These are phyloP conservation scores for Poecile atricapillus DNA, from an alignment of 2,113 vertebrate species.

Conservation along the genomic window DNA sequence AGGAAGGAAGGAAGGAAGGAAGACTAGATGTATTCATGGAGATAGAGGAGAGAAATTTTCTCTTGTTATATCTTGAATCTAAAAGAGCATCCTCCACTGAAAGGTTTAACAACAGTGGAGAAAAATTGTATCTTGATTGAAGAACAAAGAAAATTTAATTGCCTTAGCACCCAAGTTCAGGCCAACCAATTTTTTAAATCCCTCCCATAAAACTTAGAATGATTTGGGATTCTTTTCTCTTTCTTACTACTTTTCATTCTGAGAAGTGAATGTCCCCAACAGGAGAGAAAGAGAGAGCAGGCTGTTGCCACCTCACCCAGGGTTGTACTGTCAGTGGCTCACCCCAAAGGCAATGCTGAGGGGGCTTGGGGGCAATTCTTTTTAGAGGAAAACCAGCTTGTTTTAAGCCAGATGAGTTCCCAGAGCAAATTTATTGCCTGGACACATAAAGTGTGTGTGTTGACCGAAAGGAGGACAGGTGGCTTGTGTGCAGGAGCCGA, in stretches of 20 bases:
- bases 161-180: neutral
- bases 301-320: neutral
- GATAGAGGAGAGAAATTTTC: neutral
- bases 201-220: neutral
- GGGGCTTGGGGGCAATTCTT: fast-evolving
- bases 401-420: neutral
- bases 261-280: neutral
- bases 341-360: neutral
- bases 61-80: neutral
- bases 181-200: neutral
- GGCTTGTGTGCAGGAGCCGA: fast-evolving
- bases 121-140: fast-evolving
- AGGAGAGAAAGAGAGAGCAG: fast-evolving
- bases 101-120: neutral
- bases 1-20: neutral
- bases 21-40: neutral
- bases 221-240: neutral
- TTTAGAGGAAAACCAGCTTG: neutral
- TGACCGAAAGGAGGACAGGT: neutral
- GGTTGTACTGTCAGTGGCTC: neutral
- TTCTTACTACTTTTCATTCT: neutral
- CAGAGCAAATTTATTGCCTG: neutral
- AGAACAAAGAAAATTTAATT: neutral
- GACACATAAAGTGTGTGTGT: neutral
- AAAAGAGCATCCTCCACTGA: neutral